Conservation (phyloP, 2,113 vertebrate genomes). For the Miniopterus natalensis region DNA sequence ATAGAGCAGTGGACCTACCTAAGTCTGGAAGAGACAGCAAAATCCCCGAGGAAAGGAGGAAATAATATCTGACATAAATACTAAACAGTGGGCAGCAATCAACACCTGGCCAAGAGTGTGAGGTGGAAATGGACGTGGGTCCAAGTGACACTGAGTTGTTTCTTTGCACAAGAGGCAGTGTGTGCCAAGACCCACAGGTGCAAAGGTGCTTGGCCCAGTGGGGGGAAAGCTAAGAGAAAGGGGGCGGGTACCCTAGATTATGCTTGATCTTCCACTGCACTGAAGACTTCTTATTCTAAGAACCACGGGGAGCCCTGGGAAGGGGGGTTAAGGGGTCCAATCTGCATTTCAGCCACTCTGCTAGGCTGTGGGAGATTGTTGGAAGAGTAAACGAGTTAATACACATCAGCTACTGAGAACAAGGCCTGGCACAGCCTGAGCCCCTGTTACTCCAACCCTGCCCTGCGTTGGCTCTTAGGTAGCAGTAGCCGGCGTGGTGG, state of each 20-base stretch:
- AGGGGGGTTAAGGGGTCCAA: background rate
- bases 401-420: background rate
- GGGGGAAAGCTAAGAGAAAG: background rate
- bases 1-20: background rate
- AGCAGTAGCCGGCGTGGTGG: background rate
- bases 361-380: background rate
- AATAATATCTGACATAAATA: background rate
- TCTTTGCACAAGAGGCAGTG: background rate
- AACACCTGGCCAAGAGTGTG: background rate
- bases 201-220: background rate
- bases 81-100: background rate
- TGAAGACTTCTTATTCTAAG: background rate
- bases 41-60: background rate
- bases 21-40: background rate
- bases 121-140: background rate
- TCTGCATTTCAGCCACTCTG: background rate
- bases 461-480: rapidly evolving
- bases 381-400: background rate
- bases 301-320: background rate
- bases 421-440: background rate
- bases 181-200: background rate
- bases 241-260: background rate
- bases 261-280: background rate
- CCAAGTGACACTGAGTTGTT: background rate
- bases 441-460: rapidly evolving